Evolutionary conservation across 2,888 invertebrate species (phyloP).

Genomic region (Ethmia dodecea): DNA sequence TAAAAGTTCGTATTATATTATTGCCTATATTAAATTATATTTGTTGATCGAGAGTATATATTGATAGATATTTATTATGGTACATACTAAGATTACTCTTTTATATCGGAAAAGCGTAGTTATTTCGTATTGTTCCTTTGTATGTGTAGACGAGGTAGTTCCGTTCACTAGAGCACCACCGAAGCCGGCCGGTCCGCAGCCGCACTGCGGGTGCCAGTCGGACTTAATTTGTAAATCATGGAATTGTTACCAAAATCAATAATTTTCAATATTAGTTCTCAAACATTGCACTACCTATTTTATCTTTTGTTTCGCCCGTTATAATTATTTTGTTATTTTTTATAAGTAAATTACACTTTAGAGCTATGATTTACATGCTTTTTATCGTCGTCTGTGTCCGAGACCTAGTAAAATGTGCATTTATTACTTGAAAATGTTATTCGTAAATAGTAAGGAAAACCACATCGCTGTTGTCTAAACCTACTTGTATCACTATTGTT

Average conservation of each 20-base stretch:
- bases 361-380: slow-evolving; percentile 34
- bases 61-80: slow-evolving; percentile 67
- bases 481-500: slow-evolving; percentile 1
- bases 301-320: slow-evolving; percentile 14
- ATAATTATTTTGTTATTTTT: slow-evolving; percentile 13
- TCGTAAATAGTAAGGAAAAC: slow-evolving; percentile 56
- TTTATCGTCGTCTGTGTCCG: slow-evolving; percentile 45
- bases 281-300: slow-evolving; percentile 13
- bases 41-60: slow-evolving; percentile 69
- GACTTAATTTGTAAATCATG: slow-evolving; percentile 2
- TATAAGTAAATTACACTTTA: slow-evolving; percentile 23
- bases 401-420: slow-evolving; percentile 51
- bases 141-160: slow-evolving; percentile 33
- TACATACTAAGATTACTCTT: slow-evolving; percentile 53
- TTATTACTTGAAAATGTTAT: slow-evolving; percentile 42
- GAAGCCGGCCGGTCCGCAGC: not conserved
- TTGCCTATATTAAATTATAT: slow-evolving; percentile 66
- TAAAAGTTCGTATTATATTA: slow-evolving; percentile 57
- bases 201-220: slow-evolving; percentile 1
- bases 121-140: slow-evolving; percentile 41
- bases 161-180: slow-evolving; percentile 23
- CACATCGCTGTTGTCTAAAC: slow-evolving; percentile 19
- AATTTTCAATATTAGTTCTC: slow-evolving; percentile 7
- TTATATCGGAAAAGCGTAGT: slow-evolving; percentile 45
- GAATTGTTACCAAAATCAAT: slow-evolving; percentile 20